Conservation (phyloP, 2,888 invertebrate species). For the Neoitamus cyanurus region DNA sequence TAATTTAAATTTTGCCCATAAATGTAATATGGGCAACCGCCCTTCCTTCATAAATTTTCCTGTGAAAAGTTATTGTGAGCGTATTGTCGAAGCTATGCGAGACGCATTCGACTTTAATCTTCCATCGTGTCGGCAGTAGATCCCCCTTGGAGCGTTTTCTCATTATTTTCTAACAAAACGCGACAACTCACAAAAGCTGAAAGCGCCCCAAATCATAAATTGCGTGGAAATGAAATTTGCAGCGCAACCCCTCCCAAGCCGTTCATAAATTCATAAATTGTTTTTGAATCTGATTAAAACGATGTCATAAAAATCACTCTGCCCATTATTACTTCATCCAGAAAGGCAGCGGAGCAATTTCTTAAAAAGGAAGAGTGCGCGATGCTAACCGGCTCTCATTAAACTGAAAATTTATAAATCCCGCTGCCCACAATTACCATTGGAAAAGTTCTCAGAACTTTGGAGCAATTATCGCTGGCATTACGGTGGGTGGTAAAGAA, state of each 20-base stretch:
- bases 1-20: background rate
- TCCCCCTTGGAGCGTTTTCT: background rate
- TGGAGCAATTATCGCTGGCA: conserved; percentile 38
- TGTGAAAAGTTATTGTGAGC: background rate
- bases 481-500: conserved; percentile 29
- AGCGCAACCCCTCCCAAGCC: background rate
- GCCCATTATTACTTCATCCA: conserved; percentile 23
- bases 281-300: conserved; percentile 5
- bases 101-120: background rate
- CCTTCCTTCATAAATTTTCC: background rate
- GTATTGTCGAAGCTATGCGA: too few species aligned
- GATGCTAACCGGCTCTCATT: conserved; percentile 35
- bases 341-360: background rate
- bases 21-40: too few species aligned
- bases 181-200: background rate
- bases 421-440: conserved; percentile 42
- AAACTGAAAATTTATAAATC: conserved; percentile 44
- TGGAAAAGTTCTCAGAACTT: conserved; percentile 43
- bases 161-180: background rate
- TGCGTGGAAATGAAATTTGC: background rate
- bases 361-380: background rate
- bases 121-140: background rate
- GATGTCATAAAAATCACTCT: background rate
- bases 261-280: conserved; percentile 1
- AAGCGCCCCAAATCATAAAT: background rate